Percentiles rank a stretch among this genome's conserved stretches.
phyloP scores from a whole-genome alignment of 2,888 invertebrate species.

The Macrosiphum euphorbiae region DNA sequence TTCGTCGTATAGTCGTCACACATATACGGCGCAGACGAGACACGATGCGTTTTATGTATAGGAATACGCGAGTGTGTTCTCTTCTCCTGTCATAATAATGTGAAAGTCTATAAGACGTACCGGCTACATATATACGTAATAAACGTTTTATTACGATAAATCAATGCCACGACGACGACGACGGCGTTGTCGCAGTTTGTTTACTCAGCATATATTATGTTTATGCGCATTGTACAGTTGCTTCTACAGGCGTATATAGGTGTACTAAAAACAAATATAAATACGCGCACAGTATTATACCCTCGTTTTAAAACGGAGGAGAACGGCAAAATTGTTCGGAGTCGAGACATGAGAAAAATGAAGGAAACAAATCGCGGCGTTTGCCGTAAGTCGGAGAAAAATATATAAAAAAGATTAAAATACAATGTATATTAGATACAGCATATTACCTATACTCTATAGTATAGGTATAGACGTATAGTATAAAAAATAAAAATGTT shows the following conservation, averaged over 20 bases:
- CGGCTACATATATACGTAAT: constrained; percentile 25
- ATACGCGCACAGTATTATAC: background rate
- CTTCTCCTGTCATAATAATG: constrained; percentile 54
- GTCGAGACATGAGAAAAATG: background rate
- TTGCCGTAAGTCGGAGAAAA: too few relatives aligned
- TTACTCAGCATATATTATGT: constrained; percentile 31
- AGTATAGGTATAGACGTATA: too few relatives aligned
- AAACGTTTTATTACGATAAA: constrained; percentile 59
- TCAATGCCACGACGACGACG: constrained; percentile 36
- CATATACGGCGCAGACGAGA: background rate
- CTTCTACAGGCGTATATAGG: background rate
- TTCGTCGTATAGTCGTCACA: background rate
- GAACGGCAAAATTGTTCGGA: background rate
- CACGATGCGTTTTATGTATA: constrained; percentile 3
- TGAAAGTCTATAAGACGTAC: constrained; percentile 57
- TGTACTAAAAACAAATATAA: background rate
- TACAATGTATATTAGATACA: too few relatives aligned
- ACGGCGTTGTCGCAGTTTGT: constrained; percentile 44
- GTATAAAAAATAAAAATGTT: too few relatives aligned
- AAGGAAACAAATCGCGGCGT: background rate
- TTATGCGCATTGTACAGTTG: constrained; percentile 17
- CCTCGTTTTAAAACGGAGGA: background rate
- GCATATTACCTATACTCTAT: too few relatives aligned
- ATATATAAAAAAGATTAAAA: too few relatives aligned
- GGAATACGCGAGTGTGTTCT: background rate